Percentiles rank a stretch among this genome's conserved stretches.
Conservation (phyloP, 2,888 invertebrate genomes). For the Drosophila cracens region DNA sequence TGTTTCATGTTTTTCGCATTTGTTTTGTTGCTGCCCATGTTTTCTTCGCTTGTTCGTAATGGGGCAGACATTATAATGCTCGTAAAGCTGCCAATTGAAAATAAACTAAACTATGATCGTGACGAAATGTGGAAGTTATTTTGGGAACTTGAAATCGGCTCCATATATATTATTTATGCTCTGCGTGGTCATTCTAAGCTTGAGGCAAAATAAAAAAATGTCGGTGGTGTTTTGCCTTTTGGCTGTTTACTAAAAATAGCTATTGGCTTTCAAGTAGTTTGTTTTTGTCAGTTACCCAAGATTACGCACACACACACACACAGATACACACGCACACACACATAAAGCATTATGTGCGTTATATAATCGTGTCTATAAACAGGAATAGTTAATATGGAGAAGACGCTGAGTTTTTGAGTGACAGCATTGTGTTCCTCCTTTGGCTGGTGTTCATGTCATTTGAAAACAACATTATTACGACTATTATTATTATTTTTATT, state of each 20-base stretch:
- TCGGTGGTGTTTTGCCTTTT: slow-evolving; percentile 15
- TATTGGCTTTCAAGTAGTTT: slow-evolving; percentile 61
- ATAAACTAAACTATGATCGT: slow-evolving; percentile 33
- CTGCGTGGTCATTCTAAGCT: slow-evolving; percentile 49
- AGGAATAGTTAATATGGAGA: slow-evolving; percentile 17
- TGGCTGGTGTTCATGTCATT: slow-evolving; percentile 38
- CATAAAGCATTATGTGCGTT: neutral
- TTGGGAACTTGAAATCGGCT: slow-evolving; percentile 1
- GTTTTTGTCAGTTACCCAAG: slow-evolving; percentile 44
- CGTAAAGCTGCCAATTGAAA: slow-evolving; percentile 43
- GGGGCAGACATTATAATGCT: slow-evolving; percentile 35
- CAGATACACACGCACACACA: neutral
- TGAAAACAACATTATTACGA: slow-evolving; percentile 66
- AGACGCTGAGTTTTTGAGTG: slow-evolving; percentile 40
- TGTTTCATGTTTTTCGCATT: slow-evolving; percentile 18
- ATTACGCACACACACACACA: neutral
- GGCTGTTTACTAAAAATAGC: slow-evolving; percentile 48
- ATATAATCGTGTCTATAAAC: slow-evolving; percentile 10
- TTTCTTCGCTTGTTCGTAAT: slow-evolving; percentile 27
- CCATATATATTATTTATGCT: slow-evolving; percentile 5
- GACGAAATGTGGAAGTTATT: slow-evolving; percentile 18
- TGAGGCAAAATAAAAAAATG: slow-evolving; percentile 57
- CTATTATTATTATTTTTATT: slow-evolving; percentile 66
- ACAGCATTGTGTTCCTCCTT: slow-evolving; percentile 36
- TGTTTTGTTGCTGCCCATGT: slow-evolving; percentile 17